A percentile compares a stretch with the other conserved stretches of the same genome.
phyloP scores from a whole-genome alignment of 2,888 invertebrate genomes.

The Atherix ibis region DNA sequence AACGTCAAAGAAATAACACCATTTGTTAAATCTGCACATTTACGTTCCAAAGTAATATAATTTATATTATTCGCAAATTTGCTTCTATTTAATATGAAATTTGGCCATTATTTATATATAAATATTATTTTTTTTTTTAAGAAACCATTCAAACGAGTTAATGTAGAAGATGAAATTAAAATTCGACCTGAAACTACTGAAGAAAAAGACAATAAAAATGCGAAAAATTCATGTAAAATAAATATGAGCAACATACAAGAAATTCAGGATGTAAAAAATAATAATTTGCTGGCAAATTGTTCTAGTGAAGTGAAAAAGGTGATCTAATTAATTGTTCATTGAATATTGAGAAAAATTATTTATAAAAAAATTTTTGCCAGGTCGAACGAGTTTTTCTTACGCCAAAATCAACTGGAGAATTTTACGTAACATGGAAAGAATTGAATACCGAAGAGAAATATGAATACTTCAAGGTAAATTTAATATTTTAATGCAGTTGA shows the following conservation, averaged over 20 bases:
- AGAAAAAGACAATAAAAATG: constrained; percentile 18
- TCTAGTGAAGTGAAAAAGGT: too few species aligned
- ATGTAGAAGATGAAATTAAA: constrained; percentile 23
- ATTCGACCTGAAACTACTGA: too few species aligned
- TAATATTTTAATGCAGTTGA: too few species aligned
- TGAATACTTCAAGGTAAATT: constrained; percentile 23
- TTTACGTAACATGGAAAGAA: constrained; percentile 29
- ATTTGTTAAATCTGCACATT: constrained; percentile 22
- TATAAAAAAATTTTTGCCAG: too few species aligned
- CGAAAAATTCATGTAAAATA: too few species aligned
- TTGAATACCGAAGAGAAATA: constrained; percentile 23
- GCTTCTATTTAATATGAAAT: neutral
- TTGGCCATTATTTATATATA: neutral
- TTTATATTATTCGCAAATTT: neutral
- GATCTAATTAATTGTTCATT: too few species aligned
- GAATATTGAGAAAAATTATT: too few species aligned
- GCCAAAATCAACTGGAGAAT: constrained; percentile 28
- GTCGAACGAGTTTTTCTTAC: too few species aligned
- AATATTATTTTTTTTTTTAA: constrained; percentile 4
- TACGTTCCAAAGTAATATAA: constrained; percentile 20
- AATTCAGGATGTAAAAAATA: too few species aligned
- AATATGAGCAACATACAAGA: too few species aligned
- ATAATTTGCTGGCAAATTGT: too few species aligned
- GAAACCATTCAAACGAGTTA: constrained; percentile 20
- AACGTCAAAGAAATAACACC: constrained; percentile 22